A percentile compares a stretch with the other conserved stretches of the same genome.
Evolutionary conservation across 2,797 vertebrate genomes (phyloP).

Genomic region (Sebastes paucispinis): DNA sequence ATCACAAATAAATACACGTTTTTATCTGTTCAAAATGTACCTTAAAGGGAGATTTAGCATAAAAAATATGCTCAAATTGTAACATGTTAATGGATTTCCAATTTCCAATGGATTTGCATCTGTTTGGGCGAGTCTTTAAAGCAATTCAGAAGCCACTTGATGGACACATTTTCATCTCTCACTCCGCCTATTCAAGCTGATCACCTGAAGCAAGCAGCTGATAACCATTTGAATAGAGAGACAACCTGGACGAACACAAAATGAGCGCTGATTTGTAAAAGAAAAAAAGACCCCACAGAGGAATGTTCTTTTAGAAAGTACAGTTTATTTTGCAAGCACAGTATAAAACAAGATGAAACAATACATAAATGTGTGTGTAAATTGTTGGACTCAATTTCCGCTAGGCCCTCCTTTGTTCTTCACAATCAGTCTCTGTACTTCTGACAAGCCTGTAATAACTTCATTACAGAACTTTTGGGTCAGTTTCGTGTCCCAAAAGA

Average conservation of each 20-base stretch:
- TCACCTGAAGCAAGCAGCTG: not conserved
- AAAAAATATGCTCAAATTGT: too few relatives aligned
- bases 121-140: not conserved
- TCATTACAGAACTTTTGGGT: not conserved
- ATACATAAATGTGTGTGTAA: not conserved
- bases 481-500: not conserved
- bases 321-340: not conserved
- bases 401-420: not conserved
- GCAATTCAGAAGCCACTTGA: not conserved
- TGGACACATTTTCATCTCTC: not conserved
- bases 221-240: not conserved
- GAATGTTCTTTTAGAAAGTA: not conserved
- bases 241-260: not conserved
- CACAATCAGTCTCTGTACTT: not conserved
- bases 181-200: not conserved
- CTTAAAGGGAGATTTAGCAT: too few relatives aligned
- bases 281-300: not conserved
- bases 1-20: too few relatives aligned
- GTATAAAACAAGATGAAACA: not conserved
- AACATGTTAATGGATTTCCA: too few relatives aligned
- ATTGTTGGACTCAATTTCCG: not conserved
- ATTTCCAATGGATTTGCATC: not conserved
- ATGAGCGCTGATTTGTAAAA: not conserved
- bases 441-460: not conserved
- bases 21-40: too few relatives aligned